Conservation (phyloP, 2,888 invertebrate genomes). For the Coenonympha arcania region DNA sequence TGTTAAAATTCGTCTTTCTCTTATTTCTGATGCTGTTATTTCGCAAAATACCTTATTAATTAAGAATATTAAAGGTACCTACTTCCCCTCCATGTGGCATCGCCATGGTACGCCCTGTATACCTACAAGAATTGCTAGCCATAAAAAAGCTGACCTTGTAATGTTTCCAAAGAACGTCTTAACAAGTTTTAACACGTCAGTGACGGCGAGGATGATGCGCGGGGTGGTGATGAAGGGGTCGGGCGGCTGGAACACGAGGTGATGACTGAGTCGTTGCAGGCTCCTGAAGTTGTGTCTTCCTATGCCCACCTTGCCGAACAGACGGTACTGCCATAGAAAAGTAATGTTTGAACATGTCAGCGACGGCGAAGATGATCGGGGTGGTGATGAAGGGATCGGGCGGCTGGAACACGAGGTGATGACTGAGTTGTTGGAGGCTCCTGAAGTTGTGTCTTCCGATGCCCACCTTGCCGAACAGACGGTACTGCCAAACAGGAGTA, state of each 20-base stretch:
- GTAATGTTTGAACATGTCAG: conserved; percentile 36
- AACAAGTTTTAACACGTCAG: conserved; percentile 36
- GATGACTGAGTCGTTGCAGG: conserved; percentile 45
- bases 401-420: conserved; percentile 47
- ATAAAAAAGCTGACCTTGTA: conserved; percentile 45
- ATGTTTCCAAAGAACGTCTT: conserved; percentile 44
- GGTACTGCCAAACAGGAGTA: conserved; percentile 46
- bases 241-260: conserved; percentile 45
- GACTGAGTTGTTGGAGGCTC: conserved; percentile 46
- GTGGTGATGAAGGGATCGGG: conserved; percentile 31
- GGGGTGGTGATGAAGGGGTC: conserved; percentile 35
- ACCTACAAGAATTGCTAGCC: too few species aligned
- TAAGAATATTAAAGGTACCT: too few species aligned
- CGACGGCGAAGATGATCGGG: conserved; percentile 42
- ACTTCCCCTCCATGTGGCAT: too few species aligned
- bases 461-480: conserved; percentile 44
- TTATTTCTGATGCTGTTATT: too few species aligned
- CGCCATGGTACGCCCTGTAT: too few species aligned
- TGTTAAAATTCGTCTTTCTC: too few species aligned
- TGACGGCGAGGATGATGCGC: conserved; percentile 38
- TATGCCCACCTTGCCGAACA: conserved; percentile 45
- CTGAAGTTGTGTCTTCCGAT: conserved; percentile 59
- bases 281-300: conserved; percentile 62
- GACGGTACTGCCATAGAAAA: conserved; percentile 43
- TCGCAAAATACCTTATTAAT: too few species aligned